Evolutionary conservation across 2,888 invertebrate genomes (phyloP), one percentile per base, ranked within the genome.

Genomic region (Amiota minor): DNA sequence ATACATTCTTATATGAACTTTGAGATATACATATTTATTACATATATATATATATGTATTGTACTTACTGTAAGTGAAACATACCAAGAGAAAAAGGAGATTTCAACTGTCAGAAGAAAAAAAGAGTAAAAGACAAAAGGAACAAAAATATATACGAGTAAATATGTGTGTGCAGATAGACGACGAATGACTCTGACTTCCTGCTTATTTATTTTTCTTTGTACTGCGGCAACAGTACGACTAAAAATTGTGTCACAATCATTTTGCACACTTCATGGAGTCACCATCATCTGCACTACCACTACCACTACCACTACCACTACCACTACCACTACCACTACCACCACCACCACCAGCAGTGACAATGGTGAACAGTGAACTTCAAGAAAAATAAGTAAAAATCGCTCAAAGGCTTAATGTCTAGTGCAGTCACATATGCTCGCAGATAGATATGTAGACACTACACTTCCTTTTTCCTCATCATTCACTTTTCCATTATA

Each of bases 171-270:
- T 68, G 53, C 35, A 35, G 35, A 35, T 2, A 35, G 35, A 35
- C 35, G 35, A 35, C 35, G 35, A 35, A 35, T 35, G 35, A 35
- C 6, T 35, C 35, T 35, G 35, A 35, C 35, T 35, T 35, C 35
- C 35, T 35, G 35, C 35, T 35, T 35, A 35, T 35, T 35, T 35
- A 35, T 35, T 35, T 35, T 35, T 35, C 35, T 35, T 35, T 35
- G 6, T 23, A 59, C 16, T 11, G 73, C 75, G 69, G 73, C 70
- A 35, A 35, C 35, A 35, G 35, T 35, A 35, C 6, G 35, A 35
- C 35, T 35, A 35, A 81, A 84, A 87, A 87, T 84, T 87, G 87
- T 87, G 88, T 86, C 88, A 88, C 86, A 88, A 87, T 82, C 84
- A 86, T 87, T 84, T 86, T 83, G 81, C 80, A 82, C 82, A 87